These are phyloP conservation scores for Caenorhabditis sp. DNA, from an alignment of 2,888 invertebrate genomes.

Conservation along the genomic window DNA sequence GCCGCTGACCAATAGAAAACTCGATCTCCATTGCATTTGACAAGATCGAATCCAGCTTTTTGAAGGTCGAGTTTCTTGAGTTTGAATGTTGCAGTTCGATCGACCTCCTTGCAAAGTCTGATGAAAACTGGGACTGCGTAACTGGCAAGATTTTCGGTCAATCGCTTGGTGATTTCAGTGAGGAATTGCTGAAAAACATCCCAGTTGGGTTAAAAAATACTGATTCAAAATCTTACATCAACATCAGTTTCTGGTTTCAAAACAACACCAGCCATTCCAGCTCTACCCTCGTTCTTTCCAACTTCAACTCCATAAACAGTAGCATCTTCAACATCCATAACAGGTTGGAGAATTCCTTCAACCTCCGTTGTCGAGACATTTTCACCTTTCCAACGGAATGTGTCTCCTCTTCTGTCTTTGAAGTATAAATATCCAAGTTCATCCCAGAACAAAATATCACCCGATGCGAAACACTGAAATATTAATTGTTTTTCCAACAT, in stretches of 20 bases:
- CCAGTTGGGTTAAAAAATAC: background rate
- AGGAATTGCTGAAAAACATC: slow-evolving; percentile 54
- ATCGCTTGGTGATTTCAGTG: slow-evolving; percentile 53
- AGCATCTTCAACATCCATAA: slow-evolving; percentile 84
- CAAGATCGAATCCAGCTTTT: slow-evolving; percentile 82
- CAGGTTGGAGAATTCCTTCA: slow-evolving; percentile 87
- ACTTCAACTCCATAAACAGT: slow-evolving; percentile 87
- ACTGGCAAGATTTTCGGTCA: slow-evolving; percentile 77
- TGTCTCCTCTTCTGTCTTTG: slow-evolving; percentile 92
- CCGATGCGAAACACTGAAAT: slow-evolving; percentile 68
- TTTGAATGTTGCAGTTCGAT: slow-evolving; percentile 94
- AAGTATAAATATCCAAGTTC: slow-evolving; percentile 92
- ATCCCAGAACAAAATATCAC: slow-evolving; percentile 87
- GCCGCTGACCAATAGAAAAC: slow-evolving; percentile 79
- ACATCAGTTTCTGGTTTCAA: slow-evolving; percentile 74
- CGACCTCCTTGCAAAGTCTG: slow-evolving; percentile 81
- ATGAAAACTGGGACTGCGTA: slow-evolving; percentile 91
- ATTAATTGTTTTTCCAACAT: background rate
- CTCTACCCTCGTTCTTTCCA: slow-evolving; percentile 79
- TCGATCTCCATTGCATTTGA: slow-evolving; percentile 72
- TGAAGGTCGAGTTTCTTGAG: slow-evolving; percentile 87
- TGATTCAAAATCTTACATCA: slow-evolving; percentile 51
- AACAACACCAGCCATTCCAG: slow-evolving; percentile 90
- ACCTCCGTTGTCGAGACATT: slow-evolving; percentile 93
- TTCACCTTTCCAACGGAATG: slow-evolving; percentile 73